Evolutionary conservation across 2,888 invertebrate genomes (phyloP), one percentile per base, ranked within the genome.

Genomic region (Drosophila nr. medialis): DNA sequence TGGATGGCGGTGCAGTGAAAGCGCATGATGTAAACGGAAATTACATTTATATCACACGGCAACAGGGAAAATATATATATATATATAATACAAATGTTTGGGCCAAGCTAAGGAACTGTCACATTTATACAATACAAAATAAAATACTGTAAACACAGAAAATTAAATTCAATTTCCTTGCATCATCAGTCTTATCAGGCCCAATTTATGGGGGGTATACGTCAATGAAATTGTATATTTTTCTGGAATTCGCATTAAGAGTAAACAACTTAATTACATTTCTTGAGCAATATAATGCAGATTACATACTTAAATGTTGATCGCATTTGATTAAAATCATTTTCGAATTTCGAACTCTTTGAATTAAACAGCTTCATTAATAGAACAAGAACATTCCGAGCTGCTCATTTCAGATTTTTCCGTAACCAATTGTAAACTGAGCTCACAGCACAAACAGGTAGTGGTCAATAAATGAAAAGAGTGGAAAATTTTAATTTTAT

Each of bases 251-350:
- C 50, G 32, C 67, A 62, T 40, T 45, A 30, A 21, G 56, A 68
- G 80, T 78, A 80, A 78, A 80, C 72, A 78, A 75, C 51, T 75
- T 80, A 42, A 75, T 80, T 77, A 65, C 48, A 45, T 21, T 55
- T 53, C 1, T 40, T 45, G 24, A 10, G 34, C n/a, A 54, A 27
- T n/a, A 7, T 21, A 13, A 50, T 50, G 4, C 40, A 40, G 24
- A 32, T 62, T 51, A 18, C 32, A 61, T 4, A 32, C 21, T 11
- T 10, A 49, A 15, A 45, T 27, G 27, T 34, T 34, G n/a, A 45
- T 54, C 2, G 18, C 54, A 38, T 29, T 40, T 13, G 15, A 55
- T 40, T n/a, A 2, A 8, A 29, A 4, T 21, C 10, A 55, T 38
- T 55, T 38, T 29, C 29, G 29, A 50, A 4, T 55, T 5, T 34